Conservation (phyloP, 2,888 invertebrate genomes). For the Oxyteleia sp. region DNA sequence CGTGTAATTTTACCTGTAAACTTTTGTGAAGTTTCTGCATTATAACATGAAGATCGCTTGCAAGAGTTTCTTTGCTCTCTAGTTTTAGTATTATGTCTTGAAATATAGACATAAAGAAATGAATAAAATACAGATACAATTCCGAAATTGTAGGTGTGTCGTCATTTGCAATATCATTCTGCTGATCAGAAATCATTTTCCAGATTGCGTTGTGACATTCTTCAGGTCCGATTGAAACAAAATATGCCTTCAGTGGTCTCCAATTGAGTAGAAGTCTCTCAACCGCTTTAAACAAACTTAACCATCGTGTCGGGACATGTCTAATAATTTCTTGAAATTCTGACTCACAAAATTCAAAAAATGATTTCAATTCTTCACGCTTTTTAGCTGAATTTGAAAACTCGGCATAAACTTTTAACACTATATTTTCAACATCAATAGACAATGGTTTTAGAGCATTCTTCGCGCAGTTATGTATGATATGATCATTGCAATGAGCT, state of each 20-base stretch:
- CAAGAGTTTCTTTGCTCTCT: not conserved
- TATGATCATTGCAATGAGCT: constrained; percentile 27
- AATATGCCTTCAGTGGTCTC: not conserved
- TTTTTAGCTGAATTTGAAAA: constrained; percentile 20
- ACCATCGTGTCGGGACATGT: constrained; percentile 9
- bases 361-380: not conserved
- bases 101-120: constrained; percentile 12
- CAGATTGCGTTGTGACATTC: not conserved
- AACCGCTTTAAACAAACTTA: constrained; percentile 5
- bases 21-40: not conserved
- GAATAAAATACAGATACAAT: constrained; percentile 7
- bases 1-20: not conserved
- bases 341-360: constrained; percentile 4
- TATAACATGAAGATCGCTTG: constrained; percentile 9
- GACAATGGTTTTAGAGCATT: constrained; percentile 8
- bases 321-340: constrained; percentile 1
- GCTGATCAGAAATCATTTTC: not conserved
- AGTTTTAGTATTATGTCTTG: constrained; percentile 3
- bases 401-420: constrained; percentile 23
- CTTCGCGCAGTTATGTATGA: constrained; percentile 13
- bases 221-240: not conserved
- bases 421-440: constrained; percentile 13
- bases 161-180: not conserved
- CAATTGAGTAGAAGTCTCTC: constrained; percentile 6
- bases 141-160: not conserved